Evolutionary conservation across 2,888 invertebrate genomes (phyloP).

Genomic region (Thecophora atra): DNA sequence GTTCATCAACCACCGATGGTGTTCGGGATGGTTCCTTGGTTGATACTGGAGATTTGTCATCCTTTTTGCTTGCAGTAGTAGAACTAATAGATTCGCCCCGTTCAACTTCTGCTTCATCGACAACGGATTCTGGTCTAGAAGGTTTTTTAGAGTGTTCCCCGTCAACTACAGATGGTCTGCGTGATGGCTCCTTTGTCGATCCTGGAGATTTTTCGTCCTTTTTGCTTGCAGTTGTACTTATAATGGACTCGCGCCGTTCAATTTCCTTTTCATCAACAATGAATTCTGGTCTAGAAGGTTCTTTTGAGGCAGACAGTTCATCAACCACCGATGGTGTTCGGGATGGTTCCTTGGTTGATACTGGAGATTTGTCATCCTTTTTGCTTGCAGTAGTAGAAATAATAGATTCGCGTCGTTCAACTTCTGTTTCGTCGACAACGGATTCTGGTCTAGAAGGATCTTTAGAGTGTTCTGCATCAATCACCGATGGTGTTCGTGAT

Average conservation of each 20-base stretch:
- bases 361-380: constrained; percentile 36
- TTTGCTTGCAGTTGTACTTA: constrained; percentile 35
- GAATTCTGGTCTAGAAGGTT: constrained; percentile 24
- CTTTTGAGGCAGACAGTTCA: constrained; percentile 24
- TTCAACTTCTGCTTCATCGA: constrained; percentile 39
- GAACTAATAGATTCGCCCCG: background rate
- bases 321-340: constrained; percentile 28
- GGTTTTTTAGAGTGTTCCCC: constrained; percentile 42
- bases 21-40: constrained; percentile 26
- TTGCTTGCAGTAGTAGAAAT: constrained; percentile 40
- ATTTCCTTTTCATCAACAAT: constrained; percentile 40
- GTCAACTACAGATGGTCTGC: constrained; percentile 32
- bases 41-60: constrained; percentile 38
- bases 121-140: constrained; percentile 45
- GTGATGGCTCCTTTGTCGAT: constrained; percentile 23
- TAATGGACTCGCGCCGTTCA: constrained; percentile 41
- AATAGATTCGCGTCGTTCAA: constrained; percentile 27
- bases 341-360: constrained; percentile 31
- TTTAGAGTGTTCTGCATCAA: constrained; percentile 24
- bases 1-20: constrained; percentile 8
- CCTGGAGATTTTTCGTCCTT: constrained; percentile 38
- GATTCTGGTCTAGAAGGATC: constrained; percentile 31
- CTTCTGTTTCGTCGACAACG: constrained; percentile 11
- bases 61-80: constrained; percentile 38
- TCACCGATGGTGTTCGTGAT: constrained; percentile 33